Evolutionary conservation across 2,888 invertebrate genomes (phyloP), one percentile per base, ranked within the genome.

Genomic region (Rhaphigaster nebulosa): DNA sequence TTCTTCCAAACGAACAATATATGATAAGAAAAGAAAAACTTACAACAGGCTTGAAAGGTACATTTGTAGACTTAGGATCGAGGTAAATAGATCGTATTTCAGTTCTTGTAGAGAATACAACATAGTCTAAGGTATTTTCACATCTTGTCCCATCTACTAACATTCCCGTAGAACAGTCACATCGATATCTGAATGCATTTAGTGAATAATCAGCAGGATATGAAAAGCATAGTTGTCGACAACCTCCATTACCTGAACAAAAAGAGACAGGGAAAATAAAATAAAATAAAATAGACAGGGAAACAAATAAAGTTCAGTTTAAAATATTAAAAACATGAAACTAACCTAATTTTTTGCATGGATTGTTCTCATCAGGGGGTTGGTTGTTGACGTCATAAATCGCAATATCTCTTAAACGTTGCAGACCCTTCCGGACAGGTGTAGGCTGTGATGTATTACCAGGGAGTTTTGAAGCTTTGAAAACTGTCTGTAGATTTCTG

Each of bases 221-320:
- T 84, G 99, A 97, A 94, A 99, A 99, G 94, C 99, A 99, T 0
- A 99, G 95, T 93, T 99, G 99, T 88, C 98, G 97, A 93, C 99
- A 99, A 29, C 96, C 97, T 0, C 97, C 97, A 92, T 97, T 97
- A 0, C 96, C 96, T 92, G 84, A 29, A 90, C 52, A 89, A 38
- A 29, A 29, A 90, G 60, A 38, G n/a, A 45, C 26, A 50, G 29
- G 6, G 41, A 70, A 65, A 89, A 34, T 34, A 38, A 70, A 38
- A 89, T 34, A 18, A 1, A 26, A 29, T 52, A 50, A n/a, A 60
- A 18, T 1, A 60, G 3, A 29, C 5, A 29, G 10, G n/a, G 4
- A 23, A 76, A 23, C 23, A 34, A 38, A 76, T 50, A 23, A 52
- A 52, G 12, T 45, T 15, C 52, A 52, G 5, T 52, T 52, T 52